Percentiles rank a stretch among this genome's conserved stretches.
These are phyloP conservation scores for Drosophila erecta DNA, from an alignment of 1,140 invertebrate genomes.

Conservation along the genomic window DNA sequence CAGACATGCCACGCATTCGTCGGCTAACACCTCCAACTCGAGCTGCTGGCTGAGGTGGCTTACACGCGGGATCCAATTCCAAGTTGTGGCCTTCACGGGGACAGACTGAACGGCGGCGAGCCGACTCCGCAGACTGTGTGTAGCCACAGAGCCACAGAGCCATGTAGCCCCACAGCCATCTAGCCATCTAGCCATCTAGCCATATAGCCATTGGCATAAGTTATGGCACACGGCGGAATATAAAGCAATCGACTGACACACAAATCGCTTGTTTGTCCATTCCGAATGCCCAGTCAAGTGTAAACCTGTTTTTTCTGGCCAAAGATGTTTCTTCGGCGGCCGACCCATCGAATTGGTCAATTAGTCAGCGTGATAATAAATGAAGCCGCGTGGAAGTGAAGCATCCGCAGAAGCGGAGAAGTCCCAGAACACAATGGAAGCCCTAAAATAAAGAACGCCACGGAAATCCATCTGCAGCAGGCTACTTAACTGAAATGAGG, in stretches of 20 bases:
- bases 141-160: conserved; percentile 30
- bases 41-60: not conserved
- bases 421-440: not conserved
- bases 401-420: conserved; percentile 2
- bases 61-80: conserved; percentile 12
- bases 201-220: conserved; percentile 67
- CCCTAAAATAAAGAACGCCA: conserved; percentile 25
- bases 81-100: conserved; percentile 55
- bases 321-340: conserved; percentile 22
- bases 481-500: conserved; percentile 46
- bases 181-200: not conserved
- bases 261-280: conserved; percentile 67
- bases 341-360: conserved; percentile 58
- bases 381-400: conserved; percentile 11
- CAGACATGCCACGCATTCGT: conserved; percentile 30
- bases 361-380: conserved; percentile 72
- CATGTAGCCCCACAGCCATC: not conserved
- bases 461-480: conserved; percentile 5
- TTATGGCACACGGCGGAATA: conserved; percentile 69
- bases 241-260: conserved; percentile 75
- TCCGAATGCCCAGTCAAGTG: conserved; percentile 53
- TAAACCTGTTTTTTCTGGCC: conserved; percentile 62
- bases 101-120: conserved; percentile 70
- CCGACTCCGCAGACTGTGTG: conserved; percentile 64
- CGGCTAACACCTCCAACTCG: conserved; percentile 11